Evolutionary conservation across 2,113 vertebrate species (phyloP).

Genomic region (Passerina amoena): DNA sequence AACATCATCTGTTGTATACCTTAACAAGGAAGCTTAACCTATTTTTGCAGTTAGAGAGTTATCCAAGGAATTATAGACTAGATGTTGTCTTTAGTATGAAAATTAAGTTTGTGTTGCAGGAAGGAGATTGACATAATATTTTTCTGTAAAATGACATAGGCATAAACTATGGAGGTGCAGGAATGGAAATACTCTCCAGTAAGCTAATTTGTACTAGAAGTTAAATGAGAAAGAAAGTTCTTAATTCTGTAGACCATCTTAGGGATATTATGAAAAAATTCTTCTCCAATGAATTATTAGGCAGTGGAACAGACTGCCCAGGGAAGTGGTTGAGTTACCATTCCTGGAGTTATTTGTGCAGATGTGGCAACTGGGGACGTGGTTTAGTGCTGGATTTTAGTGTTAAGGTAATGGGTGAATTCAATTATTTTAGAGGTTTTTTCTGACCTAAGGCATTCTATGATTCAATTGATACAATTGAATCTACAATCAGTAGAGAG

Average conservation of each 20-base stretch:
- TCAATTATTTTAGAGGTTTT: accelerated
- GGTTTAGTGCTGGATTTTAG: background rate
- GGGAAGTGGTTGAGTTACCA: background rate
- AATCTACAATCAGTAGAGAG: background rate
- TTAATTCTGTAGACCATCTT: background rate
- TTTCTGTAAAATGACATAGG: background rate
- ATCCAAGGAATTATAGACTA: background rate
- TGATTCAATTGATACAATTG: background rate
- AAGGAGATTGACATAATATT: background rate
- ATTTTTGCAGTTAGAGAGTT: background rate
- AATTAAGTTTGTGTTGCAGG: background rate
- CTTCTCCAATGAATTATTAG: background rate
- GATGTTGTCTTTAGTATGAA: background rate
- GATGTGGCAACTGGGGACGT: background rate
- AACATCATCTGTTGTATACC: background rate
- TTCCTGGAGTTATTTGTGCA: background rate
- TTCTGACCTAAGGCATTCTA: background rate
- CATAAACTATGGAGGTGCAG: background rate
- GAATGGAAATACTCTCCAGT: background rate
- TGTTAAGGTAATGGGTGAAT: background rate
- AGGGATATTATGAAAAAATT: background rate
- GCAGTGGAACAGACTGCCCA: background rate
- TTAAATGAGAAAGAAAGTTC: background rate
- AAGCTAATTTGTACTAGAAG: background rate
- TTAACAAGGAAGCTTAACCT: background rate